Base-by-base conservation (phyloP, 1,140 invertebrate genomes). In the Zeugodacus cucurbitae region DNA sequence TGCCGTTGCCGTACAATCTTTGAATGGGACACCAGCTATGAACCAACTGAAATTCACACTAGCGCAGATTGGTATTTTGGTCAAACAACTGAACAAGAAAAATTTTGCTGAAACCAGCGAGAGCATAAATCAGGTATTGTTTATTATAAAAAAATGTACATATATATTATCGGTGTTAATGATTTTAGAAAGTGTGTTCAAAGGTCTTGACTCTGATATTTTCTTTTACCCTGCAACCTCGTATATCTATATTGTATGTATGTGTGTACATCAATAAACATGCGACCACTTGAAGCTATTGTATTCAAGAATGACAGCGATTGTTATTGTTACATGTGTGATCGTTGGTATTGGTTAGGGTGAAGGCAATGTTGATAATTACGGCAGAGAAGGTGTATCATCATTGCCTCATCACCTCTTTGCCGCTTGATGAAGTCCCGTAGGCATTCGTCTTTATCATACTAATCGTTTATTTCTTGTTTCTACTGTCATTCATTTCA, bases 61-160 rank as follows among this genome's bases (percentile, higher is more conserved):
- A 82, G 87, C 97, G 96, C 97, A 98, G 96, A 98, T 99, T 95
- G 97, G 96, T 97, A 97, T 97, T 97, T 97, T 98, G 95, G 97
- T 99, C 95, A 96, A 96, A 94, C 98, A 97, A 96, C 96, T 98
- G 95, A 97, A 96, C 94, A 98, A 98, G 96, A 98, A 98, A 95
- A 99, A 98, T 95, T 98, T 96, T 94, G 96, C 96, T 94, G 96
- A 96, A 94, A 97, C 98, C 92, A 94, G 90, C 89, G 90, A 92
- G 70, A 90, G 90, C 90, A 90, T 95, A 90, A 93, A 94, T 89
- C 94, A 95, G 94, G 94, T 95, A 90, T 37, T 37, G 29, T 93
- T 94, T 91, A 26, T 22, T 29, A 58, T 64, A 87, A 54, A 70
- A 29, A 54, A 41, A 54, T 44, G 26, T 11, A 11, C 26, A 64